These are phyloP conservation scores for Gulo gulo DNA, from an alignment of 2,113 vertebrate genomes.

Conservation along the genomic window DNA sequence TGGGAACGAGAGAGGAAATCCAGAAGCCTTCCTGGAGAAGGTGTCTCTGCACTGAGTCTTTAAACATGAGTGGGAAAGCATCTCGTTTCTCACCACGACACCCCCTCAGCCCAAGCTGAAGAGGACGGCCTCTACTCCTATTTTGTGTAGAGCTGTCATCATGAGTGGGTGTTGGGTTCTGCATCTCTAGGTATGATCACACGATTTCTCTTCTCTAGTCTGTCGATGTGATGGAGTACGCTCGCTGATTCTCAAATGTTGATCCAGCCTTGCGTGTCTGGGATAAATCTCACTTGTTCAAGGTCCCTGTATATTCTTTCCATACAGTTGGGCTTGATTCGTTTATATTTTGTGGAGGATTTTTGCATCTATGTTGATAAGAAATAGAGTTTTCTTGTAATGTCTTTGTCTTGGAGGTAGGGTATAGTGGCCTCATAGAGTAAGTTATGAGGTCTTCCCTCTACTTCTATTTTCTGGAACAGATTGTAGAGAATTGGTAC, in stretches of 20 bases:
- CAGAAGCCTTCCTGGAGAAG: not conserved
- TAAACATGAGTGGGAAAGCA: not conserved
- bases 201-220: not conserved
- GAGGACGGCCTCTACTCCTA: not conserved
- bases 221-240: not conserved
- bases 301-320: not conserved
- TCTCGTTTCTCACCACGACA: accelerated
- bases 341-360: not conserved
- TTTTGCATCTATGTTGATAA: not conserved
- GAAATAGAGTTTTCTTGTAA: no score
- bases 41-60: not conserved
- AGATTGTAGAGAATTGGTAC: no score
- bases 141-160: not conserved
- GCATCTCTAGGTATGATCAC: not conserved
- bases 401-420: not conserved
- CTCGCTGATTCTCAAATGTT: accelerated
- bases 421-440: not conserved
- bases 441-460: not conserved
- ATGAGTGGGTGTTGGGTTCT: not conserved
- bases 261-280: no score
- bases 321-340: no score
- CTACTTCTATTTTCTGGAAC: not conserved
- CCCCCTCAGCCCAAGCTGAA: no score
- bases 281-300: not conserved
- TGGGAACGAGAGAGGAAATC: not conserved